Base-by-base conservation (phyloP, 2,113 vertebrate genomes). In the Haemorhous mexicanus region DNA sequence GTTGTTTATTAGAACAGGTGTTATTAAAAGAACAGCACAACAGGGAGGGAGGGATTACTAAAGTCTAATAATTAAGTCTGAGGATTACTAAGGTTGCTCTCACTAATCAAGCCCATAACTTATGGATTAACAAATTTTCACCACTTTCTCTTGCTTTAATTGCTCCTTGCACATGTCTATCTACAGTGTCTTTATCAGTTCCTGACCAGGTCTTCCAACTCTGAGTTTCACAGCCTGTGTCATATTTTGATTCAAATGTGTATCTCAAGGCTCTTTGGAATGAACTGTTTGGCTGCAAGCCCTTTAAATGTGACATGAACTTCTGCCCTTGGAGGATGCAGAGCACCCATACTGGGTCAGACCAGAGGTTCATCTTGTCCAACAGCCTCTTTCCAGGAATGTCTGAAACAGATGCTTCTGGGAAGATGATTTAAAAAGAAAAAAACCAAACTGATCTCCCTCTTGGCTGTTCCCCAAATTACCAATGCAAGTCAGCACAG, bases 341-440 rank as follows among this genome's bases (percentile, higher is more conserved):
- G 43, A 70, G 11, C 27, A 43, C 11, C 9, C 0, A 0, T 28
- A 32, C 9, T 33, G 33, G 13, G 7, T 79, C 52, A 76, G 19
- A 52, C 7, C 37, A 56, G 15, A 52, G 24, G 27, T 76, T n/a
- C 32, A 7, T 58, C 35, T 66, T 59, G 21, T 39, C 16, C 33
- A 72, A 33, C 6, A 64, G 16, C 20, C 14, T 74, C 61, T 78
- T 93, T 66, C 22, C 68, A 84, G 50, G 26, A 58, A 39, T 23
- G 14, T 50, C 16, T 17, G 46, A 77, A 95, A 10, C 5, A 58
- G 27, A 33, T 70, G 11, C 3, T 68, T 89, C 52, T 33, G 47
- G 33, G 66, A 94, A 67, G n/a, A n/a, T 18, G 11, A 50, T 50
- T 46, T 27, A 33, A 75, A 81, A 63, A 39, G 32, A 1, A 3